A percentile compares a stretch with the other conserved stretches of the same genome.
phyloP scores from a whole-genome alignment of 2,888 invertebrate genomes.

The Lochmaea capreae region DNA sequence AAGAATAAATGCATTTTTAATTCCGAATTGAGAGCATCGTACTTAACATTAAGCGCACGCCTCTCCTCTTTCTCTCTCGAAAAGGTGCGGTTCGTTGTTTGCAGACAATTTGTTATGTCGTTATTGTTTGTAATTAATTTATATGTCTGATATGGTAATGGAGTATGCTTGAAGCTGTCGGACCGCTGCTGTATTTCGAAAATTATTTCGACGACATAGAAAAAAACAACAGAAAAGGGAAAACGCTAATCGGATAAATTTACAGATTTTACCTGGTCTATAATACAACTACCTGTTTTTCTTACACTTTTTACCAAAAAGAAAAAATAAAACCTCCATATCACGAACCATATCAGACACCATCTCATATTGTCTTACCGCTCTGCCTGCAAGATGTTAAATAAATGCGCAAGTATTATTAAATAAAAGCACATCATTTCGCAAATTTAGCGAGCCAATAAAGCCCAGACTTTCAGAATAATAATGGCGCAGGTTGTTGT shows the following conservation, averaged over 20 bases:
- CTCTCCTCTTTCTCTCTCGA: slow-evolving; percentile 12
- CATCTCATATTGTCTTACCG: slow-evolving; percentile 35
- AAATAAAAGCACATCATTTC: slow-evolving; percentile 58
- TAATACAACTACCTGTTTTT: no score
- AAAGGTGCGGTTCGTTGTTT: slow-evolving; percentile 44
- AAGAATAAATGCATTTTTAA: slow-evolving; percentile 33
- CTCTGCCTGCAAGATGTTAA: slow-evolving; percentile 49
- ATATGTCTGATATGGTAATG: slow-evolving; percentile 57
- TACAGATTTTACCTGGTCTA: not conserved
- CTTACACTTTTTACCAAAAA: no score
- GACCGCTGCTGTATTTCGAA: slow-evolving; percentile 33
- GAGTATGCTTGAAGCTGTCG: slow-evolving; percentile 34
- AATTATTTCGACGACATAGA: slow-evolving; percentile 24
- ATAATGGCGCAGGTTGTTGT: slow-evolving; percentile 57
- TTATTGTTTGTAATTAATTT: slow-evolving; percentile 58
- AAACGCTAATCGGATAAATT: not conserved
- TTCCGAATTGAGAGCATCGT: slow-evolving; percentile 30
- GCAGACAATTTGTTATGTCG: slow-evolving; percentile 45
- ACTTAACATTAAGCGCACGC: slow-evolving; percentile 39
- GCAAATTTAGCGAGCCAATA: slow-evolving; percentile 58
- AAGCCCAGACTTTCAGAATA: slow-evolving; percentile 56
- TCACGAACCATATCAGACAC: slow-evolving; percentile 20
- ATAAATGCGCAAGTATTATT: slow-evolving; percentile 54
- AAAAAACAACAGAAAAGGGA: not conserved
- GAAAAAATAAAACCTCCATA: no score